Evolutionary conservation across 1,140 invertebrate species (phyloP).

Genomic region (Lepeophtheirus salmonis): DNA sequence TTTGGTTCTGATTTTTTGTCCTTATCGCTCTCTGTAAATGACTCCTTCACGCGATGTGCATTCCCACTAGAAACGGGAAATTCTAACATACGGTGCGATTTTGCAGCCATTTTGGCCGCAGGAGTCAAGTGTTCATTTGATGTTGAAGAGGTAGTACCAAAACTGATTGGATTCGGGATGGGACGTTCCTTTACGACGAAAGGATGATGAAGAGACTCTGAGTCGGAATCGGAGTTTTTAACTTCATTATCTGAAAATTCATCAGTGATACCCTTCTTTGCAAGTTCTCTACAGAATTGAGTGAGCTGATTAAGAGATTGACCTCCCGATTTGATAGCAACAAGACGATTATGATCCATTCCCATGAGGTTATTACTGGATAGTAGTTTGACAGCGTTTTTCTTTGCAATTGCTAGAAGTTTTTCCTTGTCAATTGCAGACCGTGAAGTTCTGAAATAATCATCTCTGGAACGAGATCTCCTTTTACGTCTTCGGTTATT

Average conservation of each 20-base stretch:
- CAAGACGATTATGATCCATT: conserved; percentile 9
- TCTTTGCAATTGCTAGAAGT: conserved; percentile 11
- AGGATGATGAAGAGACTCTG: conserved; percentile 1
- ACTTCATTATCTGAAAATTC: conserved; percentile 1
- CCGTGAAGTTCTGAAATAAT: not conserved
- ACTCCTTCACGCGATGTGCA: conserved; percentile 8
- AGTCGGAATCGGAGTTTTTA: not conserved
- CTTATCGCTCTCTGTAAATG: no score
- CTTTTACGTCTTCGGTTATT: not conserved
- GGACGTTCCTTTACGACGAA: conserved; percentile 14
- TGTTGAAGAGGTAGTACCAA: not conserved
- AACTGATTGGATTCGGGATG: conserved; percentile 1
- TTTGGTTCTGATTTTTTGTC: no score
- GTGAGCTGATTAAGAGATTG: not conserved
- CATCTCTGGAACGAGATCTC: not conserved
- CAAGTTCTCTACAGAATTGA: conserved; percentile 12
- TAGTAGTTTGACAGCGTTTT: conserved; percentile 11
- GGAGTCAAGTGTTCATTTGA: conserved; percentile 2
- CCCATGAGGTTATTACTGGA: conserved; percentile 11
- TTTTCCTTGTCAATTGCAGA: conserved; percentile 14
- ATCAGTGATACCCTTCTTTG: conserved; percentile 10
- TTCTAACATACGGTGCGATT: conserved; percentile 10
- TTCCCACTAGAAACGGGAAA: conserved; percentile 13
- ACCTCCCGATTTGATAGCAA: conserved; percentile 15
- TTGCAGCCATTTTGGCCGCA: conserved; percentile 6